Evolutionary conservation across 2,888 invertebrate species (phyloP).

Genomic region (Phrixothrix hirtus): DNA sequence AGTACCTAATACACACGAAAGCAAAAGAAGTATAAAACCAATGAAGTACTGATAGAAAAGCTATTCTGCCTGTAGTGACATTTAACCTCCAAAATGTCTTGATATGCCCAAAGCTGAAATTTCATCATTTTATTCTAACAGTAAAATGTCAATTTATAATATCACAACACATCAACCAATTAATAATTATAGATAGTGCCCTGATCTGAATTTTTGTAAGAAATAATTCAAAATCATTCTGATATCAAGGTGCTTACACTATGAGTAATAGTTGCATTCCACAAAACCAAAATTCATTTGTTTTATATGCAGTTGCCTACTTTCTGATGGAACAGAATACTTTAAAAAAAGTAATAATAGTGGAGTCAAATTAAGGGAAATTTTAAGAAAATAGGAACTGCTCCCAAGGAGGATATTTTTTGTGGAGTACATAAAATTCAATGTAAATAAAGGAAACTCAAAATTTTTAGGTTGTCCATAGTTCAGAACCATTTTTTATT

Average conservation of each 20-base stretch:
- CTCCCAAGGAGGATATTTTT: no score
- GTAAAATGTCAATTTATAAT: conserved; percentile 36
- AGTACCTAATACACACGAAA: background rate
- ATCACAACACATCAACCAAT: conserved; percentile 34
- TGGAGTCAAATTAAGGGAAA: no score
- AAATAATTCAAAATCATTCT: background rate
- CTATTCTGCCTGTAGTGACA: no score
- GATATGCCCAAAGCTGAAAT: conserved; percentile 36
- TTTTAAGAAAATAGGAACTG: no score
- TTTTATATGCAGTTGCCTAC: background rate
- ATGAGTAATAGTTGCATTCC: background rate
- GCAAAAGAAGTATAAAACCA: background rate
- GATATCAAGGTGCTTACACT: background rate
- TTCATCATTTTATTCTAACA: conserved; percentile 35
- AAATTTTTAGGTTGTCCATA: no score
- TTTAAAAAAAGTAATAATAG: background rate
- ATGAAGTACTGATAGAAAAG: background rate
- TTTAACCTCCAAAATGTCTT: conserved; percentile 36
- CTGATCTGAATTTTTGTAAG: background rate
- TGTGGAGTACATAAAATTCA: no score
- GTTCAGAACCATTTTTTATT: no score
- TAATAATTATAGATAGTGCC: conserved; percentile 12
- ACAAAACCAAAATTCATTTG: background rate
- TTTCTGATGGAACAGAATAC: background rate
- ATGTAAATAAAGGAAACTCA: no score